phyloP scores from a whole-genome alignment of 2,888 invertebrate genomes.

The Xiphydria camelus region DNA sequence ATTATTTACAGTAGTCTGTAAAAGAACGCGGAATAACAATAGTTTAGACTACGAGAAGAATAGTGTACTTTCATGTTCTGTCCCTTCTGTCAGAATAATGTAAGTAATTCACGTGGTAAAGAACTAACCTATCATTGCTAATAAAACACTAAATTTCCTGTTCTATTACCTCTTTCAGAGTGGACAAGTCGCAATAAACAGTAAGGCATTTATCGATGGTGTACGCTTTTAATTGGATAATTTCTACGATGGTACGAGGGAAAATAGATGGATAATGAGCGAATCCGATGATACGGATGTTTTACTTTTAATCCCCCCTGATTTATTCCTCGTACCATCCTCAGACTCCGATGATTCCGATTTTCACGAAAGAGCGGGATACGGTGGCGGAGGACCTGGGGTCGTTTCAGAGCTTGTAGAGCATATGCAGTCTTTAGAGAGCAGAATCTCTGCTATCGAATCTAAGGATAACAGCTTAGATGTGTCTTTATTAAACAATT shows the following conservation, averaged over 20 bases:
- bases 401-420: slow-evolving; percentile 68
- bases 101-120: too few species aligned
- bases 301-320: slow-evolving; percentile 76
- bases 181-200: too few species aligned
- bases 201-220: too few species aligned
- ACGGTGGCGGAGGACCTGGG: slow-evolving; percentile 43
- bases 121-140: too few species aligned
- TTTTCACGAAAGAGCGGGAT: slow-evolving; percentile 15
- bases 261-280: slow-evolving; percentile 61
- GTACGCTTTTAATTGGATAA: too few species aligned
- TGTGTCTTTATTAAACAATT: slow-evolving; percentile 28
- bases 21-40: too few species aligned
- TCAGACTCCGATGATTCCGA: slow-evolving; percentile 60
- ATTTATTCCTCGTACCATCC: slow-evolving; percentile 69
- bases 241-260: slow-evolving; percentile 5
- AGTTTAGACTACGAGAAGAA: too few species aligned
- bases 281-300: slow-evolving; percentile 84
- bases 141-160: too few species aligned
- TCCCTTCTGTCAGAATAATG: too few species aligned
- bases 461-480: slow-evolving; percentile 49
- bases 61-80: too few species aligned
- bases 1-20: too few species aligned
- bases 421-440: slow-evolving; percentile 65
- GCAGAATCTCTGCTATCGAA: slow-evolving; percentile 60
- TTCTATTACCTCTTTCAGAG: too few species aligned